These are phyloP conservation scores for Otolemur garnettii DNA, from an alignment of 2,113 vertebrate species.

Conservation along the genomic window DNA sequence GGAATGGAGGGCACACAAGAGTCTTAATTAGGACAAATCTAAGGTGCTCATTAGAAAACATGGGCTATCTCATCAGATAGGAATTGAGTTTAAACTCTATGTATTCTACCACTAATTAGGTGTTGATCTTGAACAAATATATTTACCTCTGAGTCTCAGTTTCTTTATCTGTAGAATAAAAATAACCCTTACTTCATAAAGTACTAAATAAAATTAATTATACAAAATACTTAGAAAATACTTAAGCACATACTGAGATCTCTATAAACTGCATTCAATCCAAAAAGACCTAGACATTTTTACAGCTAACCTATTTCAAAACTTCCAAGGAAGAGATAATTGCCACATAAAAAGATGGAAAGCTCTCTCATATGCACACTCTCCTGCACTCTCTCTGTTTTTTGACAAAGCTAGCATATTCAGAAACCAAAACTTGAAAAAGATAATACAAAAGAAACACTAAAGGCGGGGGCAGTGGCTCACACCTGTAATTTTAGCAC, in stretches of 20 bases:
- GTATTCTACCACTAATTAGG: not conserved
- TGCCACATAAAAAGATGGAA: not conserved
- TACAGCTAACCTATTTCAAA: conserved; percentile 52
- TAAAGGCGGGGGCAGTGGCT: not conserved
- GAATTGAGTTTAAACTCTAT: conserved; percentile 50
- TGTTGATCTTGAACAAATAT: not conserved
- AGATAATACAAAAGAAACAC: not conserved
- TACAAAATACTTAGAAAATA: conserved; percentile 52
- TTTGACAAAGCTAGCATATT: conserved; percentile 27
- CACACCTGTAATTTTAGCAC: too few species aligned
- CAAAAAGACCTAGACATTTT: conserved; percentile 55
- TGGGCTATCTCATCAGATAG: not conserved
- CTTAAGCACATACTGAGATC: conserved; percentile 46
- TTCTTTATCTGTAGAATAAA: conserved; percentile 9
- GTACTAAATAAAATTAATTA: conserved; percentile 64
- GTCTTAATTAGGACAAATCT: not conserved
- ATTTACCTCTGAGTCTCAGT: conserved; percentile 25
- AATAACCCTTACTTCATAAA: conserved; percentile 47
- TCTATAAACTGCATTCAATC: conserved; percentile 33
- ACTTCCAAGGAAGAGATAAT: not conserved
- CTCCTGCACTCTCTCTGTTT: not conserved
- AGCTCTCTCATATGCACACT: not conserved
- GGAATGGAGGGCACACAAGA: not conserved
- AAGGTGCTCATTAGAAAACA: not conserved
- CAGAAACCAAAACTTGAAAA: conserved; percentile 32